Percentiles rank a stretch among this genome's conserved stretches.
Conservation (phyloP, 2,888 invertebrate species). For the Oligia latruncula region DNA sequence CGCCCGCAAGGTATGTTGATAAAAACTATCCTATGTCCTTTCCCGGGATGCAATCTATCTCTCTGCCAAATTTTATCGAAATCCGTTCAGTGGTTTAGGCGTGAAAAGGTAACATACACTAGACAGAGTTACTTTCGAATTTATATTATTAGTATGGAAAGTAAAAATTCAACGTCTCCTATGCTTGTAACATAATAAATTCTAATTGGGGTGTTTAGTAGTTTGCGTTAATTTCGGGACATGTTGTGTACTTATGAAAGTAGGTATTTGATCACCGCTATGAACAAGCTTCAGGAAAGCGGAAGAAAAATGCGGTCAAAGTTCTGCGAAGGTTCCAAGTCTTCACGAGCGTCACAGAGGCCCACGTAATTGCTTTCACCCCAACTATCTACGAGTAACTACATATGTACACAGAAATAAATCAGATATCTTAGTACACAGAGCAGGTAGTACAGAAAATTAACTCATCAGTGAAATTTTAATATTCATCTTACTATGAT, state of each 20-base stretch:
- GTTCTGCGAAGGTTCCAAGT: constrained; percentile 7
- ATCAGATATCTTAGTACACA: constrained; percentile 15
- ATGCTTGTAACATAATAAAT: not conserved
- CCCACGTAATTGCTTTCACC: constrained; percentile 36
- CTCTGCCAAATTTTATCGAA: too few relatives aligned
- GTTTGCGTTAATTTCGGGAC: not conserved
- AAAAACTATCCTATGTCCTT: too few relatives aligned
- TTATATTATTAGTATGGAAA: too few relatives aligned
- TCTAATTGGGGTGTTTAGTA: not conserved
- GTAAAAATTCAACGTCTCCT: not conserved
- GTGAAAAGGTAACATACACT: too few relatives aligned
- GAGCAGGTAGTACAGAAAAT: constrained; percentile 20
- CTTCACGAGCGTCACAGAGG: constrained; percentile 9
- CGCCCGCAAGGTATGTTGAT: too few relatives aligned
- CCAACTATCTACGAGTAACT: not conserved
- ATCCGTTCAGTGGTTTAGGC: too few relatives aligned
- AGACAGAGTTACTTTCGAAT: too few relatives aligned
- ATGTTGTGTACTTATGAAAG: not conserved
- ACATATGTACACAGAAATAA: constrained; percentile 17
- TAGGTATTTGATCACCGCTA: not conserved
- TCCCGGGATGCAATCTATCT: too few relatives aligned
- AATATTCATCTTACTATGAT: not conserved
- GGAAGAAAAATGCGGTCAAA: constrained; percentile 29
- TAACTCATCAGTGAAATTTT: not conserved
- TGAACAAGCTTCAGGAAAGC: not conserved